Evolutionary conservation across 1,140 invertebrate species (phyloP), one percentile per base, ranked within the genome.

Genomic region (Diorhabda elongata): DNA sequence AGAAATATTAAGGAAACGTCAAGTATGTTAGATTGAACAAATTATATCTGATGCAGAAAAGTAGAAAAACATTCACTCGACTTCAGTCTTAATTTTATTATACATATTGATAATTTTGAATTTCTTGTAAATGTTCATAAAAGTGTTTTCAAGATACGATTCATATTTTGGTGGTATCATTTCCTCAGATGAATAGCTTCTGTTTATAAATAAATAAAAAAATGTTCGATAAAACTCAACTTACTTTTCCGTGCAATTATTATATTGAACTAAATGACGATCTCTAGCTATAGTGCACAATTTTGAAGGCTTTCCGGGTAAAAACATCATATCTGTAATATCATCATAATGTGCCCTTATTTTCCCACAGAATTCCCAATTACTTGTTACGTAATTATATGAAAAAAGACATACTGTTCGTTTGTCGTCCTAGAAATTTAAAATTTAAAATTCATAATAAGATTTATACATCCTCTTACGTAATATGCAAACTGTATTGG

Each of bases 241-340:
- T 26, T 26, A 26, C 26, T 26, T 26, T 26, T 26, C 26, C 26
- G 26, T 26, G 26, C 26, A 26, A 44, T 74, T 72, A 42, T 73
- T 75, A 47, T 92, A 92, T 79, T 91, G 89, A 9, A 91, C 85
- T 79, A 92, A 77, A n/a, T 84, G 77, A n/a, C 83, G 71, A 73
- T 90, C 88, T 44, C 81, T 75, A 3, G 86, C 87, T n/a, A 90
- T 73, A 0, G 87, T 87, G 42, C 87, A 78, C 0, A 90, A 74
- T 42, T 83, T 52, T n/a, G 67, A 69, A 11, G 44, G 64, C 5
- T 63, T 77, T 2, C 74, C 56, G 73, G 79, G 63, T 3, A 81
- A 66, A 71, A 89, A 90, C 61, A 85, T 76, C 1, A 89, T 74
- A 26, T 85, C 78, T 3, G 78, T 83, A 41, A 90, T 82, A 0